Evolutionary conservation across 37 sponge, comb jelly and placozoan genomes (phyloP).

Genomic region (Spongilla lacustris): DNA sequence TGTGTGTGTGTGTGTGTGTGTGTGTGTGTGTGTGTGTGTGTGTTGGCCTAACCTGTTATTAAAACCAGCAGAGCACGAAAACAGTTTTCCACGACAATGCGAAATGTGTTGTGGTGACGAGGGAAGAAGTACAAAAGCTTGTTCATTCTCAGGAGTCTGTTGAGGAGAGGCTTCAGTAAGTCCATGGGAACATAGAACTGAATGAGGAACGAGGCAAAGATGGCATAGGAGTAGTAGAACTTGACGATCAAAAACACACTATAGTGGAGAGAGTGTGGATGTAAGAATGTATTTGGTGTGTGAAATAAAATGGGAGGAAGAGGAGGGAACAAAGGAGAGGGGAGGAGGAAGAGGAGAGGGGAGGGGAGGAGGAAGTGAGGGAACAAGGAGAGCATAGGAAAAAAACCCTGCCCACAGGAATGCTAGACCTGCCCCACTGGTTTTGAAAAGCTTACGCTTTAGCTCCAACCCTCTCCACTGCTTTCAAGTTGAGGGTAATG

Average conservation of each 20-base stretch:
- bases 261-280: neutral
- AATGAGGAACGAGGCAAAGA: slow-evolving; percentile 57
- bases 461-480: neutral
- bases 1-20: too few species aligned
- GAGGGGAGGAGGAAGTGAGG: too few species aligned
- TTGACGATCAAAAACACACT: slow-evolving; percentile 66
- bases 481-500: slow-evolving; percentile 66
- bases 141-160: slow-evolving; percentile 3
- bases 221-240: slow-evolving; percentile 56
- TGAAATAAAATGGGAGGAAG: neutral
- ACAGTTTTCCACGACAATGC: neutral
- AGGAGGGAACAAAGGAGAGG: neutral
- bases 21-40: too few species aligned
- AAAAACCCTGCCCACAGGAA: too few species aligned
- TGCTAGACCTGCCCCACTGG: neutral
- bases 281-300: neutral
- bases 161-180: slow-evolving; percentile 68
- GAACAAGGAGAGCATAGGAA: too few species aligned
- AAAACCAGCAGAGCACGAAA: slow-evolving; percentile 49
- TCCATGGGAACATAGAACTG: slow-evolving; percentile 95
- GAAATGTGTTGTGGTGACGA: neutral
- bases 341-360: neutral
- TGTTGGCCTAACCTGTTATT: too few species aligned
- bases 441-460: slow-evolving; percentile 14
- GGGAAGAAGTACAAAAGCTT: neutral